A percentile compares a stretch with the other conserved stretches of the same genome.
phyloP scores from a whole-genome alignment of 2,797 vertebrate species.

The Acrossocheilus wenchowensis region DNA sequence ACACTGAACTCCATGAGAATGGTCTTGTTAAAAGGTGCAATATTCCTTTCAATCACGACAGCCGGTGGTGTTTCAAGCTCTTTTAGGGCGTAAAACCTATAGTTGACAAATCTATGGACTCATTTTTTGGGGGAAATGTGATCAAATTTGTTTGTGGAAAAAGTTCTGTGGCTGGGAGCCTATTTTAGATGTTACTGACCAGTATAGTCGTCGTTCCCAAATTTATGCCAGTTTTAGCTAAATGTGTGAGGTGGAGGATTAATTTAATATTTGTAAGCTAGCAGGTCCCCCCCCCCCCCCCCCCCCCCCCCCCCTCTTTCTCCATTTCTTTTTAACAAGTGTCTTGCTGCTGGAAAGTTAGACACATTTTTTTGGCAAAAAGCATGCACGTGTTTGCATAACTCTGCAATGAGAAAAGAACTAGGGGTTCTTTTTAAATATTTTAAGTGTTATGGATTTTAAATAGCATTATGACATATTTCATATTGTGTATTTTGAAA shows the following conservation, averaged over 20 bases:
- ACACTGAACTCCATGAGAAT: neutral
- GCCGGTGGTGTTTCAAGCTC: neutral
- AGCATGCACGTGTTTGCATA: slow-evolving; percentile 32
- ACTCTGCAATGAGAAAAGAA: slow-evolving; percentile 10
- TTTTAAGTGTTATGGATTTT: neutral
- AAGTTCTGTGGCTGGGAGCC: neutral
- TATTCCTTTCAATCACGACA: slow-evolving; percentile 4
- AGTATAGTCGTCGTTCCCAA: neutral
- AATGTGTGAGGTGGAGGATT: neutral
- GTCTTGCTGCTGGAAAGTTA: slow-evolving; percentile 60
- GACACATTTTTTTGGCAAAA: slow-evolving; percentile 44
- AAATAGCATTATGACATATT: neutral
- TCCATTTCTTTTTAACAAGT: neutral
- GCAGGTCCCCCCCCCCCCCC: neutral
- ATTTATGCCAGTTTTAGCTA: neutral
- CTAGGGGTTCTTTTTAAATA: slow-evolving; percentile 21
- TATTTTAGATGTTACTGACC: neutral
- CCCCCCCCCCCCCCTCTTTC: neutral
- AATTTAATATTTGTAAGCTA: neutral
- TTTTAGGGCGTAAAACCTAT: neutral
- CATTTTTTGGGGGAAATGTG: neutral
- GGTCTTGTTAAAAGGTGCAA: slow-evolving; percentile 6
- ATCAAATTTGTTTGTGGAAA: neutral
- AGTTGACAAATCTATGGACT: neutral
- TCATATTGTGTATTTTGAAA: neutral